Evolutionary conservation across 2,113 vertebrate species (phyloP), one percentile per base, ranked within the genome.

Genomic region (Pomatorhinus ruficollis): DNA sequence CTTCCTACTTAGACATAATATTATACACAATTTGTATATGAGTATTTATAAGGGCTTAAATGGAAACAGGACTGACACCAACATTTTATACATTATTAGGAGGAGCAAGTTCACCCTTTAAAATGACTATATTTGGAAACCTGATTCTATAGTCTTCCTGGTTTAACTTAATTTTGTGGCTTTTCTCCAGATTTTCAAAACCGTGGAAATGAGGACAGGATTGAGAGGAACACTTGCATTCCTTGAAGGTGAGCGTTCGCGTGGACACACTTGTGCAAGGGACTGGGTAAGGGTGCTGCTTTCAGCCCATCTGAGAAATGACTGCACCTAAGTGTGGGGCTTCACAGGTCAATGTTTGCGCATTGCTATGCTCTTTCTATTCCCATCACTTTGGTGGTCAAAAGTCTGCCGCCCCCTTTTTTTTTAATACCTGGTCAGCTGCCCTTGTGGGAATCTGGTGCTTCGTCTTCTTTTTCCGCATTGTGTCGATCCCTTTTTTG

Each of bases 91-190:
- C n/a, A 7, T 88, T 95, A 92, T 92, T 93, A 94, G 68, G 35
- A 90, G 25, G 49, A 94, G 39, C 83, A 75, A 54, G 53, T 89
- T 94, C 72, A 33, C 72, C 30, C 88, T 94, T 94, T 90, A 86
- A 96, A 94, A 96, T 96, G 1, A 90, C 96, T 96, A 93, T 95
- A 97, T 96, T 97, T 92, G 93, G 93, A 93, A 93, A 87, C 93
- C 52, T 89, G 68, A 75, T 64, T 92, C 85, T 33, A 93, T 95
- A 95, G 68, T 75, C 52, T 11, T 2, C 9, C 80, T 87, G 90
- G 82, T 90, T 96, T 96, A 94, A 92, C 81, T 95, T 90, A 81
- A 92, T 92, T 96, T 94, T 93, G 83, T 96, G 96, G 96, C 88
- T 74, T 95, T 96, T 90, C 85, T 95, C 95, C 96, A 95, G 90